A percentile compares a stretch with the other conserved stretches of the same genome.
Conservation (phyloP, 1,140 invertebrate species). For the Philotrypesis tridentata region DNA sequence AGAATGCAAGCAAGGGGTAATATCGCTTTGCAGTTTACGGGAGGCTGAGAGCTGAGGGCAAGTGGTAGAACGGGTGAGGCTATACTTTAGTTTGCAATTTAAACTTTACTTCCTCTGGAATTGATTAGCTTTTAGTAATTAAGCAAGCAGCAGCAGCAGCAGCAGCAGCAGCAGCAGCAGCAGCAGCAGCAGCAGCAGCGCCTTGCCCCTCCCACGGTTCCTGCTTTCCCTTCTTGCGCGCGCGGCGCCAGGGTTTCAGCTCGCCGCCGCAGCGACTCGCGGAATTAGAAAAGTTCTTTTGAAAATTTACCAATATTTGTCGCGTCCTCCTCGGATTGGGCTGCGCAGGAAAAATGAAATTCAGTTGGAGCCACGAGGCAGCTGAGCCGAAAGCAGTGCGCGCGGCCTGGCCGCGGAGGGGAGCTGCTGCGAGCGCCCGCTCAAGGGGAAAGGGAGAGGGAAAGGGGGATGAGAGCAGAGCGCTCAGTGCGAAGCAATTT, state of each 20-base stretch:
- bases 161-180: too few relatives aligned
- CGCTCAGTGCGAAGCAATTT: conserved; percentile 70
- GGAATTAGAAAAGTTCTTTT: too few relatives aligned
- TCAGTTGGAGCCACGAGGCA: too few relatives aligned
- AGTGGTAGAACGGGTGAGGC: conserved; percentile 60
- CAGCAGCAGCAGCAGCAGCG: too few relatives aligned
- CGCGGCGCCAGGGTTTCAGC: too few relatives aligned
- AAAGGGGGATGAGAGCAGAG: neutral
- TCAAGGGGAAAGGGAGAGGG: neutral
- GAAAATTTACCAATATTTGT: too few relatives aligned
- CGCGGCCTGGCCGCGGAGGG: too few relatives aligned
- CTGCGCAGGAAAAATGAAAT: too few relatives aligned
- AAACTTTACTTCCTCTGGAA: conserved; percentile 75
- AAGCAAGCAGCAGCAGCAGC: conserved; percentile 74
- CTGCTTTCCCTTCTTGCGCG: conserved; percentile 27
- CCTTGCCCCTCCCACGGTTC: conserved; percentile 58
- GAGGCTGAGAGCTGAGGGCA: conserved; percentile 70
- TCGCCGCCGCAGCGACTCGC: too few relatives aligned
- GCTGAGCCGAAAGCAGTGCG: too few relatives aligned
- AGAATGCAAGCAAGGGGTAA: conserved; percentile 68
- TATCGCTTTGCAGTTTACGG: conserved; percentile 51
- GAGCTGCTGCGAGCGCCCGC: too few relatives aligned
- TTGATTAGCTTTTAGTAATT: conserved; percentile 76
- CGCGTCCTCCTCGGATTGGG: too few relatives aligned
- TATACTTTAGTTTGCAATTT: conserved; percentile 76